A percentile compares a stretch with the other conserved stretches of the same genome.
phyloP scores from a whole-genome alignment of 2,888 invertebrate genomes.

The Mystacides longicornis region DNA sequence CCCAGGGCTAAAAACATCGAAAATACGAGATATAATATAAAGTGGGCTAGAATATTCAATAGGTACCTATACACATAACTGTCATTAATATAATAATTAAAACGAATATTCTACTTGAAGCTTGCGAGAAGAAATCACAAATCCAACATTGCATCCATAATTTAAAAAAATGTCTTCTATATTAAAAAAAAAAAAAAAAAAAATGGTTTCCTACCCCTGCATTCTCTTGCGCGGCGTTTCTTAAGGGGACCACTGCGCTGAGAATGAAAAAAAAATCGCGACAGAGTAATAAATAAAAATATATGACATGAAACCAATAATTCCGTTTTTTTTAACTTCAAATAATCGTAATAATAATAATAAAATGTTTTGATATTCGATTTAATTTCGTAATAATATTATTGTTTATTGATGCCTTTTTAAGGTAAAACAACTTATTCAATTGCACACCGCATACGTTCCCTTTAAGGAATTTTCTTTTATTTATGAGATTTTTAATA shows the following conservation, averaged over 20 bases:
- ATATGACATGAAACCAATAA: constrained; percentile 48
- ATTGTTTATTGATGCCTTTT: background rate
- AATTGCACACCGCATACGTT: background rate
- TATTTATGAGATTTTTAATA: background rate
- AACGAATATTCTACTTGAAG: too few relatives aligned
- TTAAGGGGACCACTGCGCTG: constrained; percentile 32
- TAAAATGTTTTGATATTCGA: background rate
- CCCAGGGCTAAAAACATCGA: too few relatives aligned
- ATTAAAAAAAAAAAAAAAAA: too few relatives aligned
- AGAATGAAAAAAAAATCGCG: constrained; percentile 48
- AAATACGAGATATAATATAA: too few relatives aligned
- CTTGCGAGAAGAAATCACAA: too few relatives aligned
- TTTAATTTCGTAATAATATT: background rate
- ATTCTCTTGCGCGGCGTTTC: constrained; percentile 17
- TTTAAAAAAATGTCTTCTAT: too few relatives aligned
- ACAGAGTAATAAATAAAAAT: constrained; percentile 47
- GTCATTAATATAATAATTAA: too few relatives aligned
- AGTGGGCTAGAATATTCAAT: too few relatives aligned
- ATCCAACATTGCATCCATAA: too few relatives aligned
- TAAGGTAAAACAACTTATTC: background rate
- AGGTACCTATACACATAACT: too few relatives aligned
- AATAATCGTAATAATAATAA: background rate
- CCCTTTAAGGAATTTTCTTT: background rate
- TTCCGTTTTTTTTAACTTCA: background rate
- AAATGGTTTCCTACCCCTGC: background rate